Evolutionary conservation across 2,888 invertebrate genomes (phyloP).

Genomic region (Coleophora deauratella): DNA sequence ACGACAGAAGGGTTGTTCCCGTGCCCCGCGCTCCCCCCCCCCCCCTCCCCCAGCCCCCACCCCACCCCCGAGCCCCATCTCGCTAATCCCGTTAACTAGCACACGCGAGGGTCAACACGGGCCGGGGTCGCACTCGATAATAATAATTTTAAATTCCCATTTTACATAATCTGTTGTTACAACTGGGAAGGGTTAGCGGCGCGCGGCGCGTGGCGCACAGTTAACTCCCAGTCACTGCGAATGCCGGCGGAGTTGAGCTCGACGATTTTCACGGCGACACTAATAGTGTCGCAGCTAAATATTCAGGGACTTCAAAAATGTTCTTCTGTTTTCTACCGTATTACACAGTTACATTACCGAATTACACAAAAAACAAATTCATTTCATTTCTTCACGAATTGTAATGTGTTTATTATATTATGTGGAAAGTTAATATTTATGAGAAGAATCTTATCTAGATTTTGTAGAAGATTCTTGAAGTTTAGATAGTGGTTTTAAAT

Average conservation of each 20-base stretch:
- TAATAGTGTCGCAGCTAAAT: slow-evolving; percentile 33
- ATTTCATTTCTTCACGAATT: no score
- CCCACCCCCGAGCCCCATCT: slow-evolving; percentile 17
- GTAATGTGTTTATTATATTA: no score
- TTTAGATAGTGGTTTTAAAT: no score
- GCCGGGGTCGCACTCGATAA: slow-evolving; percentile 6
- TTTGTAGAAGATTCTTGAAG: no score
- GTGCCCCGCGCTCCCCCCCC: not conserved
- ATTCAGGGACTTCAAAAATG: no score
- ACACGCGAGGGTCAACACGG: slow-evolving; percentile 9
- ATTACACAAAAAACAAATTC: no score
- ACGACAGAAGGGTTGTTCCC: slow-evolving; percentile 25
- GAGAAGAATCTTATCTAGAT: no score
- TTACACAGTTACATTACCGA: no score
- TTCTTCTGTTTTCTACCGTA: no score
- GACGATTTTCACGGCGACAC: slow-evolving; percentile 36
- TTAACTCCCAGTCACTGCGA: slow-evolving; percentile 28
- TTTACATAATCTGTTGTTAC: slow-evolving; percentile 16
- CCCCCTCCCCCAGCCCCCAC: no score
- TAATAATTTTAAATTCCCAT: slow-evolving; percentile 16
- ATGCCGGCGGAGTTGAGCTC: slow-evolving; percentile 17
- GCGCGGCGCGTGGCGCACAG: slow-evolving; percentile 19
- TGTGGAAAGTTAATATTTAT: no score
- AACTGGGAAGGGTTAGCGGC: slow-evolving; percentile 8
- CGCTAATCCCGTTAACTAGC: slow-evolving; percentile 32